phyloP scores from a whole-genome alignment of 2,888 invertebrate species.

The Campopleginae sp. region DNA sequence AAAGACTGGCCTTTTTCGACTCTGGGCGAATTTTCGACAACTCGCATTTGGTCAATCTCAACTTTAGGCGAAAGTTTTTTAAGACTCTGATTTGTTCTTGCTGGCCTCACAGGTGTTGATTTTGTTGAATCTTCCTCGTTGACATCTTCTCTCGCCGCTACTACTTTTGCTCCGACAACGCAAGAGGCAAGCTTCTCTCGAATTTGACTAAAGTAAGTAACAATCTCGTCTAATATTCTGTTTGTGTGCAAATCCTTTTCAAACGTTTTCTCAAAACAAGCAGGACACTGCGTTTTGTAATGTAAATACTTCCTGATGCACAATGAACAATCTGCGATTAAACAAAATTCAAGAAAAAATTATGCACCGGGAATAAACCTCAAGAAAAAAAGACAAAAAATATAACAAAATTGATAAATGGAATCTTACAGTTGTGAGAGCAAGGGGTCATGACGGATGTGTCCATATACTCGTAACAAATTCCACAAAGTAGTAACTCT shows the following conservation, averaged over 20 bases:
- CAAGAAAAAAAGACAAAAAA: neutral
- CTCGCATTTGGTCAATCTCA: conserved; percentile 7
- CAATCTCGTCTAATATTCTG: conserved; percentile 84
- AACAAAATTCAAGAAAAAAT: too few relatives aligned
- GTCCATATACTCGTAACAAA: conserved; percentile 85
- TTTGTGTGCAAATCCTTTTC: conserved; percentile 85
- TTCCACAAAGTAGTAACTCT: conserved; percentile 84
- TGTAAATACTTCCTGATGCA: conserved; percentile 85
- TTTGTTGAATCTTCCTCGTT: neutral
- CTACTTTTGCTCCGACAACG: conserved; percentile 73
- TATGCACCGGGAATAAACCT: too few relatives aligned
- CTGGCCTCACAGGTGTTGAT: conserved; percentile 70
- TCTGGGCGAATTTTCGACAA: neutral
- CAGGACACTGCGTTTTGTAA: conserved; percentile 85
- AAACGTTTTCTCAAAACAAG: conserved; percentile 84
- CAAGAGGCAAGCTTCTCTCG: conserved; percentile 78
- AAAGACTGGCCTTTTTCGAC: neutral
- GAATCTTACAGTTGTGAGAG: conserved; percentile 84
- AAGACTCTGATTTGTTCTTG: conserved; percentile 66
- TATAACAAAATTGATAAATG: neutral
- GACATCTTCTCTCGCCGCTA: conserved; percentile 21
- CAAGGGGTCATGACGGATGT: conserved; percentile 85
- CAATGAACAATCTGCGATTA: conserved; percentile 84
- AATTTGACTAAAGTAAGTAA: conserved; percentile 78
- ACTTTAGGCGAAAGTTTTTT: conserved; percentile 65